Evolutionary conservation across 2,797 vertebrate species (phyloP).

Genomic region (Rhabdomys pumilio): DNA sequence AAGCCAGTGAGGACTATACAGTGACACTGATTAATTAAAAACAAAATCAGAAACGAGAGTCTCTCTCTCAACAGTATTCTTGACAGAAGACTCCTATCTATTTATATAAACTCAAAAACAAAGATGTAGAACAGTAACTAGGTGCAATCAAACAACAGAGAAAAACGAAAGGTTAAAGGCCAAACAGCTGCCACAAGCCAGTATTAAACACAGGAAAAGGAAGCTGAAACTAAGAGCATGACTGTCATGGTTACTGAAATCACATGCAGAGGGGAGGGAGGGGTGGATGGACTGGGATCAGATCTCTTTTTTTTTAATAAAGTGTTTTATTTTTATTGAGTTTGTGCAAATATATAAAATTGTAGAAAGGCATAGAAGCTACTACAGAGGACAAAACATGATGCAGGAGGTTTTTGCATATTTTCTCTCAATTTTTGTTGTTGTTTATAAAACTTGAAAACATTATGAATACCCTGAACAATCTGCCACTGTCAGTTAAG

Average conservation of each 20-base stretch:
- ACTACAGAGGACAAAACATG: constrained; percentile 48
- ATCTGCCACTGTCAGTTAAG: constrained; percentile 5
- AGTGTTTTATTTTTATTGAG: constrained; percentile 73
- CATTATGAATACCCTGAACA: not conserved
- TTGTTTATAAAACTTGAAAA: constrained; percentile 60
- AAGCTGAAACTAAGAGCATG: constrained; percentile 75
- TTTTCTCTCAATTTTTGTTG: constrained; percentile 32
- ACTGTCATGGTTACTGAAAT: constrained; percentile 78
- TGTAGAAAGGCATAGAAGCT: constrained; percentile 66
- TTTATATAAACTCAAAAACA: constrained; percentile 63
- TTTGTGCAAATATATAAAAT: constrained; percentile 82
- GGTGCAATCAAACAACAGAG: constrained; percentile 5
- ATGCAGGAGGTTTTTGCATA: not conserved
- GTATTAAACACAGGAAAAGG: constrained; percentile 68
- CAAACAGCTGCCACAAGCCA: constrained; percentile 43
- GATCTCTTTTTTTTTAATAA: constrained; percentile 77
- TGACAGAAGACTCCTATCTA: constrained; percentile 62
- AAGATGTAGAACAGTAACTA: not conserved
- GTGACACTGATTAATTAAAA: not conserved
- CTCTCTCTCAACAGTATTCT: constrained; percentile 65
- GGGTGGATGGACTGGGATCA: not conserved
- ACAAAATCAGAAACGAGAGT: not conserved
- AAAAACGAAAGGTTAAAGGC: constrained; percentile 43
- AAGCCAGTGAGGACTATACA: not conserved
- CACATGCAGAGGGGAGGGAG: constrained; percentile 75